Conservation (phyloP, 2,888 invertebrate species). For the Tenthredo mesomela region DNA sequence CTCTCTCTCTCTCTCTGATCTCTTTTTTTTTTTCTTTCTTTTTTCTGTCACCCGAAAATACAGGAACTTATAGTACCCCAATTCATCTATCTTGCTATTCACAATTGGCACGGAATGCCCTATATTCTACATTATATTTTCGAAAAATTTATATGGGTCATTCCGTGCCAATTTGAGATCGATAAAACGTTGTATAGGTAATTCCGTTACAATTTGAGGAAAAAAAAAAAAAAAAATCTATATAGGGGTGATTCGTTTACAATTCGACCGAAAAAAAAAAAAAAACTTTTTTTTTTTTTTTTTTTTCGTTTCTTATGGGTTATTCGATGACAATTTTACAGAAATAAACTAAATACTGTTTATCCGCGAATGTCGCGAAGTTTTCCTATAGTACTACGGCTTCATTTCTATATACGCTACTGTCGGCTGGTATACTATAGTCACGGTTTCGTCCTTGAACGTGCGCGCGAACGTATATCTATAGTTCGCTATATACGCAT, state of each 20-base stretch:
- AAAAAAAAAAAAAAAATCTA: no score
- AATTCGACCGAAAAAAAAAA: no score
- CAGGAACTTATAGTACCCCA: neutral
- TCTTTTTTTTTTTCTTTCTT: neutral
- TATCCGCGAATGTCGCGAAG: neutral
- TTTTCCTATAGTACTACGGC: neutral
- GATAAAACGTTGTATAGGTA: no score
- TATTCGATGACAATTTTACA: neutral
- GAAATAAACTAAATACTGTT: neutral
- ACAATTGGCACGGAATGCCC: neutral
- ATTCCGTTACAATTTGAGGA: no score
- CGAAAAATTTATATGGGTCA: neutral
- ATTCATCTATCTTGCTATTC: neutral
- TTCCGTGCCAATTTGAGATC: neutral
- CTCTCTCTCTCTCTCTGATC: neutral
- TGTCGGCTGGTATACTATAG: neutral
- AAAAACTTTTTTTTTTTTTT: no score
- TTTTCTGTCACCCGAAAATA: neutral
- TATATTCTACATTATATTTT: neutral
- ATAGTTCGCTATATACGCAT: neutral
- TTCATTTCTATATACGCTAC: neutral
- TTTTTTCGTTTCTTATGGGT: neutral
- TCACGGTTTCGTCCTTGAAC: slow-evolving; percentile 7
- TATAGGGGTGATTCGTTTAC: no score
- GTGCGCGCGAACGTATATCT: neutral